Evolutionary conservation across 53 echinoderm and acorn worm species (phyloP), one percentile per base, ranked within the genome.

Genomic region (Mesocentrotus franciscanus): DNA sequence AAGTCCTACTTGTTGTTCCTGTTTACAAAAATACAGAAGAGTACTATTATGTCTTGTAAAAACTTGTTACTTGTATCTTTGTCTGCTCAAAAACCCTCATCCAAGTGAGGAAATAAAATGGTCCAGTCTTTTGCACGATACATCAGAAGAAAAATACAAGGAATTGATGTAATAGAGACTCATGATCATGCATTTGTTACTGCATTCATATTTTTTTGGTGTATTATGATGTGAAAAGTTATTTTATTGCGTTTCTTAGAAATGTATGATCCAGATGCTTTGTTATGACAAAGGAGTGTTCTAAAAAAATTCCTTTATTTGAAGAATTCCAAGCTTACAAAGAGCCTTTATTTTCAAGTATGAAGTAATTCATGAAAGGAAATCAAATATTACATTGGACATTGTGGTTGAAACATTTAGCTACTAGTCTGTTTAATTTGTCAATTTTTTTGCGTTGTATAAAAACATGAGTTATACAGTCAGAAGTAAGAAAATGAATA

Each of bases 31-130:
- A 33, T 55, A 78, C 34, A 20, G 29, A 93, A 78, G 66, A 93
- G 78, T 93, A 79, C 93, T 79, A 92, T 92, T 92, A 36, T 56
- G 72, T 92, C 68, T 92, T 92, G 70, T 92, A 92, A 92, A 92
- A 87, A 91, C 36, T 62, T 91, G 91, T 91, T 91, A 56, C 75
- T 72, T 71, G 29, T 92, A 26, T 92, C 75, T 92, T 71, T n/a
- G 56, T 72, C 71, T 92, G 70, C 71, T 72, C 66, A 71, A 92
- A 16, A 68, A 90, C 17, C 36, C 33, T 39, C 33, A 90, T 57
- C 1, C 75, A 72, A 92, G 9, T 24, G 75, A 92, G 72, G 75
- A 39, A 56, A 79, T 27, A 93, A 93, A 93, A 93, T 93, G 93
- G 93, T 93, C 93, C 93, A 93, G 93, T 93, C 93, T 81, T 93